phyloP scores from a whole-genome alignment of 2,888 invertebrate genomes.

The Iphiclides podalirius region DNA sequence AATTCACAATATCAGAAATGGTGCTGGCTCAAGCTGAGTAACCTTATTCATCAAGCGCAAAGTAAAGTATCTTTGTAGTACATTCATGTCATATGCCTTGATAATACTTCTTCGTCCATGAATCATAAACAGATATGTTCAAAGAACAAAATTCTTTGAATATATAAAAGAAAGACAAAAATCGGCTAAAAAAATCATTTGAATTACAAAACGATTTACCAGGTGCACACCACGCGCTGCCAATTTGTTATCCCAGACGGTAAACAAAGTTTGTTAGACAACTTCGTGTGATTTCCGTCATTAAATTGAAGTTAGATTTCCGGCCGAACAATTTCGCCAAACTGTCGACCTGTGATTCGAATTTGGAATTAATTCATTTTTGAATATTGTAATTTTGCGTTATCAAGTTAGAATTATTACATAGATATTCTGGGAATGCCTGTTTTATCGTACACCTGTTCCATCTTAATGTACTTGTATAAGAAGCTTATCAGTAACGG shows the following conservation, averaged over 20 bases:
- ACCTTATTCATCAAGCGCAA: too few species aligned
- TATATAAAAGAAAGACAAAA: not conserved
- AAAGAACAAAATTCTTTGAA: not conserved
- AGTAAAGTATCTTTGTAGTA: too few species aligned
- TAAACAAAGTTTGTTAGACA: slow-evolving; percentile 67
- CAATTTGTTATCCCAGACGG: slow-evolving; percentile 73
- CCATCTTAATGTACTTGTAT: too few species aligned
- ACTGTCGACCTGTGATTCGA: slow-evolving; percentile 48
- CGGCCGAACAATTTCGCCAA: slow-evolving; percentile 64
- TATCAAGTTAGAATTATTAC: not conserved
- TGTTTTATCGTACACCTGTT: too few species aligned
- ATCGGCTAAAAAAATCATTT: not conserved
- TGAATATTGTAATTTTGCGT: not conserved
- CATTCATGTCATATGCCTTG: not conserved
- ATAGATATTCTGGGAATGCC: not conserved
- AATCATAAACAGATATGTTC: not conserved
- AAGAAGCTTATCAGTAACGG: too few species aligned
- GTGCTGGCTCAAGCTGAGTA: too few species aligned
- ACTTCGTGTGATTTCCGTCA: slow-evolving; percentile 75
- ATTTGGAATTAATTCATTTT: slow-evolving; percentile 21
- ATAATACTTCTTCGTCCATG: not conserved
- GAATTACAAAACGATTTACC: slow-evolving; percentile 3
- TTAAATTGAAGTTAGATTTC: slow-evolving; percentile 77
- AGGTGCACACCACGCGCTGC: slow-evolving; percentile 42
- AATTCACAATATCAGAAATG: too few species aligned